Base-by-base conservation (phyloP, 2,888 invertebrate genomes). In the Diadegma fenestrale region DNA sequence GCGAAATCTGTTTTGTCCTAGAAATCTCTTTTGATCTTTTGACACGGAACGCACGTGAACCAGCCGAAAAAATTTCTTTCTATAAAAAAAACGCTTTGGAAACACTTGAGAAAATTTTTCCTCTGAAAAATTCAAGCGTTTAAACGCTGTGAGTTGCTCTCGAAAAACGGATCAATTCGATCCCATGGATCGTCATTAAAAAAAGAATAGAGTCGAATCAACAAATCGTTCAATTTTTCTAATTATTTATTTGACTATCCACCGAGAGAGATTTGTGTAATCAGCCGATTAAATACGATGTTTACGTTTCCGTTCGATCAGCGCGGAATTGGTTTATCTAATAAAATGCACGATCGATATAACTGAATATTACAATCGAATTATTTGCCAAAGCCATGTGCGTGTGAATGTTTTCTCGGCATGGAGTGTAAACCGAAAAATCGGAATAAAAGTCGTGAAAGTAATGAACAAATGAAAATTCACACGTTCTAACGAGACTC, bases 401-500 rank as follows among this genome's bases (percentile, higher is more conserved):
- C 1, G n/a, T 19, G 10, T 19, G 10, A 54, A 2, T 22, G 10
- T 51, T 54, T 10, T 22, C 22, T 10, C 22, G 10, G 19, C 2
- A 19, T 22, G 22, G 19, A 19, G 22, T 48, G 48, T 48, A 48
- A 48, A 22, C n/a, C 26, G 12, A 26, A 26, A 58, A 10, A 26
- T 3, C 1, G 12, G 4, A 22, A 22, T 26, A 14, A 58, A 58
- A 58, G 14, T 58, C 22, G 26, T 26, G 5, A 22, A 58, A 58
- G 26, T 58, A 58, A 26, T 58, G 5, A 12, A 26, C 17, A 45
- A 68, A 68, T 26, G 17, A 68, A 68, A 68, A 37, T 71, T 48
- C 72, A 54, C 54, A 19, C n/a, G 51, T 45, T 54, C 45, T 73
- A 58, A 26, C 54, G 54, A 68, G 72, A 30, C 77, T 43, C 51